A percentile compares a stretch with the other conserved stretches of the same genome.
Conservation (phyloP, 2,888 invertebrate genomes). For the Xestia rhomboidea region DNA sequence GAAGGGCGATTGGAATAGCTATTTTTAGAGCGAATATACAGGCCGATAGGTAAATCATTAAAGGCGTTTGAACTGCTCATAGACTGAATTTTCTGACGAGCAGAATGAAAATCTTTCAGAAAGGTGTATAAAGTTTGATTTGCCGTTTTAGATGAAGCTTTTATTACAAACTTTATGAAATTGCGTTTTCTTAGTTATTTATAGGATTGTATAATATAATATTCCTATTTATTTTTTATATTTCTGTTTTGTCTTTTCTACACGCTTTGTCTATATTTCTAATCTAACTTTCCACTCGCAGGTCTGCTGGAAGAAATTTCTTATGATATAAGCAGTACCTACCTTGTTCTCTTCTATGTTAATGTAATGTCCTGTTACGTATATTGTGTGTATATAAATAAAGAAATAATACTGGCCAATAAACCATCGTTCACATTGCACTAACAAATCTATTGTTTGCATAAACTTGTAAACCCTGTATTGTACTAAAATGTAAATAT, state of each 20-base stretch:
- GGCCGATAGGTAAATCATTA: constrained; percentile 4
- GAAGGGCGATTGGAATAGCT: constrained; percentile 3
- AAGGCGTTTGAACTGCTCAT: constrained; percentile 11
- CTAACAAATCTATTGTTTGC: constrained; percentile 20
- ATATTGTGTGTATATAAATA: no score
- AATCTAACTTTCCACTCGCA: no score
- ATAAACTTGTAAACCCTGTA: neutral
- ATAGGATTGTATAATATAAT: neutral
- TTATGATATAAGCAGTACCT: no score
- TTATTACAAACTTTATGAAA: neutral
- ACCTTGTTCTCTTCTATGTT: no score
- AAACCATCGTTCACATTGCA: neutral
- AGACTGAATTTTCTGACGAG: neutral
- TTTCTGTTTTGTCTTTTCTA: no score
- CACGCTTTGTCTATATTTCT: no score
- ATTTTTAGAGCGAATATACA: constrained; percentile 14
- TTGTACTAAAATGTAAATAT: constrained; percentile 32
- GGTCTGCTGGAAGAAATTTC: no score
- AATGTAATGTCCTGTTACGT: no score
- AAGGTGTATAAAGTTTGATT: neutral
- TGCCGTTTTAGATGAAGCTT: neutral
- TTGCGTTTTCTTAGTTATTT: neutral
- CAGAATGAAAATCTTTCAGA: neutral
- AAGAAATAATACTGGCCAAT: neutral
- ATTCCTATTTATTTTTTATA: no score